Base-by-base conservation (phyloP, 37 sponge, comb jelly and placozoan genomes). In the Theonella swinhoei region DNA sequence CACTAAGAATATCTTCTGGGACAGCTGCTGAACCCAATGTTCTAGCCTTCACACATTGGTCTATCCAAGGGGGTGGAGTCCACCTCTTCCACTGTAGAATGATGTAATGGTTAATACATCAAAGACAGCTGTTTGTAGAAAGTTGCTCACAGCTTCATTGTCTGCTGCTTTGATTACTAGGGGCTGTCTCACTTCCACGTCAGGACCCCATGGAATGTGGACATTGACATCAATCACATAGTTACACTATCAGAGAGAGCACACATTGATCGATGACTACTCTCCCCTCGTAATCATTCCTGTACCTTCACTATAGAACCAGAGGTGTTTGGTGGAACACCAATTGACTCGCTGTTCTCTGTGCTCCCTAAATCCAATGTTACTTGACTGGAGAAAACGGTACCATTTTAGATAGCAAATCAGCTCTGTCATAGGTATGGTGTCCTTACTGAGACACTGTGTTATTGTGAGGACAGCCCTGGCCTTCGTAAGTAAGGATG, bases 131-230 rank as follows among this genome's bases (percentile, higher is more conserved):
- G 30, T 38, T 32, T 23, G 22, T 31, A 36, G 39, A 23, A 29
- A 17, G 1, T 25, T 47, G 39, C 89, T 68, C 42, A 91, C 92
- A 54, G 19, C 5, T 29, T 38, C 32, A 60, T 92, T 88, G 39
- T 33, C 2, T 23, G 72, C 63, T 43, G 93, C 81, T 32, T 68
- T 84, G 66, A 92, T 84, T 32, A 75, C 20, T 1, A 92, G 68
- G 5, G 85, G 89, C 37, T 80, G 85, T 23, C 83, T 75, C 61
- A 88, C 75, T 59, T 92, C 93, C 70, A 92, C 80, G 36, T 88
- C 93, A 35, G 89, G 93, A 41, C 89, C 89, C 89, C 89, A 92
- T 14, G 89, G 93, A 29, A 88, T 71, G 25, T 92, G 86, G 8
- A 92, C 82, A 31, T 88, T 85, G 22, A 92, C 54, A 68, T 92